phyloP scores from a whole-genome alignment of 2,888 invertebrate species.

The Patella depressa region DNA sequence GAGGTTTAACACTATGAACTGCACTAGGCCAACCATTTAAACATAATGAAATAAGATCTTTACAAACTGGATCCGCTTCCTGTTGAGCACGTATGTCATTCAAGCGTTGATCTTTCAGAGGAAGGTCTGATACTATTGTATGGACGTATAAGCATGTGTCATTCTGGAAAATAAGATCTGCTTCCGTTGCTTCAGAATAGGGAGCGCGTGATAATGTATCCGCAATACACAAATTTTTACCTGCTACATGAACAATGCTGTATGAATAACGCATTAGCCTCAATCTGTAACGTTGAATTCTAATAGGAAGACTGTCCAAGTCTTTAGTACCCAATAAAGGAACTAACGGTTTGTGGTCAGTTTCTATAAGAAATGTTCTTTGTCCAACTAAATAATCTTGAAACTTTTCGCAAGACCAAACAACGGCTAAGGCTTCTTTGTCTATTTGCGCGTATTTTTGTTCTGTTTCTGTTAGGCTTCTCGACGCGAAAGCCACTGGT shows the following conservation, averaged over 20 bases:
- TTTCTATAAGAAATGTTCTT: too few species aligned
- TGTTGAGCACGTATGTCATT: neutral
- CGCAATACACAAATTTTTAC: neutral
- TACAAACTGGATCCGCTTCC: too few species aligned
- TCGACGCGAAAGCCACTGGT: too few species aligned
- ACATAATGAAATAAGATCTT: neutral
- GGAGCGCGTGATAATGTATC: slow-evolving; percentile 11
- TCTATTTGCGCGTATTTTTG: neutral
- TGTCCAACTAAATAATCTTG: too few species aligned
- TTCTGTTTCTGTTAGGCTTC: too few species aligned
- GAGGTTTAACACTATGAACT: neutral
- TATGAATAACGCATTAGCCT: too few species aligned
- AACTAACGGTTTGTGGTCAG: too few species aligned
- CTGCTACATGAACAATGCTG: slow-evolving; percentile 3
- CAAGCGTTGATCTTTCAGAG: neutral
- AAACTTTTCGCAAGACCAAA: too few species aligned
- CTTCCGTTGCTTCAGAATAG: neutral
- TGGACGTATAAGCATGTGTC: neutral
- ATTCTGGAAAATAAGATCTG: neutral
- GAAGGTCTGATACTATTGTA: neutral
- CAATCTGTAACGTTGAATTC: too few species aligned
- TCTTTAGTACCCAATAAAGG: too few species aligned
- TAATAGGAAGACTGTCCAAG: too few species aligned
- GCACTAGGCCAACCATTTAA: neutral
- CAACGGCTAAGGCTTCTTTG: neutral